Base-by-base conservation (phyloP, 1,140 invertebrate genomes). In the Artemia franciscana region DNA sequence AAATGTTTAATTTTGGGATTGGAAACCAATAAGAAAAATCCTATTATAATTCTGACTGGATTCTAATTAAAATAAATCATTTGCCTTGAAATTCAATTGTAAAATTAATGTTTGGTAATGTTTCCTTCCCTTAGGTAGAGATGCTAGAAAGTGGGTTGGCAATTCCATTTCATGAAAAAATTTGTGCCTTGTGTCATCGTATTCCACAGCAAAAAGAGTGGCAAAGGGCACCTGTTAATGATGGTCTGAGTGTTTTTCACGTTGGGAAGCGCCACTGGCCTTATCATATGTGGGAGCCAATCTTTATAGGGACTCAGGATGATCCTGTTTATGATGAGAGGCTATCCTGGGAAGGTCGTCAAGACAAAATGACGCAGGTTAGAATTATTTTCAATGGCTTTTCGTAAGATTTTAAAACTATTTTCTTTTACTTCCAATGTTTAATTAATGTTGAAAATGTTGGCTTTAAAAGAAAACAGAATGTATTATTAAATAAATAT, bases 281-380 rank as follows among this genome's bases (percentile, higher is more conserved):
- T 62, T 86, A 82, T 69, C 77, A 86, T 23, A 85, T 87, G 69
- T 92, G 89, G 89, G 88, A 91, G 72, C 88, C 88, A 1, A 77
- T 88, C 28, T 88, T 84, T 69, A 88, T 88, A 64, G 85, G 85
- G 2, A 86, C 84, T 0, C 80, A 82, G 65, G 74, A 78, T 56
- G 85, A 88, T 68, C 86, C 86, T 0, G 77, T 85, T 66, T 89
- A 88, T 71, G 84, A 83, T 65, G 86, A 88, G 70, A 72, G 78
- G 39, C 77, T 89, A 62, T 82, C 82, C 2, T 88, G 86, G 85
- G 86, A 89, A 72, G 86, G 85, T 15, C 77, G 79, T 57, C 83
- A 85, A 66, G 86, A 89, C 68, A 89, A 88, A 77, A 88, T 88
- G 85, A 80, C 88, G 30, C 90, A 92, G 79, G 85, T 86, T n/a